These are phyloP conservation scores for Aldabrachelys gigantea DNA, from an alignment of 2,113 vertebrate species.

Conservation along the genomic window DNA sequence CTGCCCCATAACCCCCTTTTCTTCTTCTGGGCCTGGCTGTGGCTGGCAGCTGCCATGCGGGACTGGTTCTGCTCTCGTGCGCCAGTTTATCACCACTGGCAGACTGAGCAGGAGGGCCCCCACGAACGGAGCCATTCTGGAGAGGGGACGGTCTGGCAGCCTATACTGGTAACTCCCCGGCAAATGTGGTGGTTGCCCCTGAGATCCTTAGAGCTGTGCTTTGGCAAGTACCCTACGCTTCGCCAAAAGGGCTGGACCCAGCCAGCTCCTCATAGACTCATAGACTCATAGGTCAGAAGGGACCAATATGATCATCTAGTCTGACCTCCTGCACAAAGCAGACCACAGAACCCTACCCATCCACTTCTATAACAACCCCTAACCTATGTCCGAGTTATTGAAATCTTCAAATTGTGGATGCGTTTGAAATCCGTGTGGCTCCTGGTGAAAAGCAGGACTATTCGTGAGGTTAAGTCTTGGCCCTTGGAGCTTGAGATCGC, in stretches of 20 bases:
- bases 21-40: background rate
- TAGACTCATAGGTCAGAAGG: too few relatives aligned
- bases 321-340: too few relatives aligned
- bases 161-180: background rate
- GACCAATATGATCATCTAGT: too few relatives aligned
- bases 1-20: background rate
- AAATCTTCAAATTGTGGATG: too few relatives aligned
- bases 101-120: background rate
- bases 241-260: background rate
- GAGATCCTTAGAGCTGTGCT: background rate
- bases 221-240: background rate
- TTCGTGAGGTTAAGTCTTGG: background rate
- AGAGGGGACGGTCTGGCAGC: background rate
- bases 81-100: background rate
- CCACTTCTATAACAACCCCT: too few relatives aligned
- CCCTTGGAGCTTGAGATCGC: background rate
- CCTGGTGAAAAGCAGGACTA: background rate
- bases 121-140: background rate
- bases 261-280: background rate
- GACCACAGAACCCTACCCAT: too few relatives aligned
- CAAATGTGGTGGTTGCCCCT: fast-evolving
- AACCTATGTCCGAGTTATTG: too few relatives aligned
- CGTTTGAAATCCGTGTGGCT: background rate
- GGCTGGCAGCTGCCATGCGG: background rate
- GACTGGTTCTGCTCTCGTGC: background rate